These are phyloP conservation scores for Thera obeliscata DNA, from an alignment of 2,888 invertebrate genomes.

Conservation along the genomic window DNA sequence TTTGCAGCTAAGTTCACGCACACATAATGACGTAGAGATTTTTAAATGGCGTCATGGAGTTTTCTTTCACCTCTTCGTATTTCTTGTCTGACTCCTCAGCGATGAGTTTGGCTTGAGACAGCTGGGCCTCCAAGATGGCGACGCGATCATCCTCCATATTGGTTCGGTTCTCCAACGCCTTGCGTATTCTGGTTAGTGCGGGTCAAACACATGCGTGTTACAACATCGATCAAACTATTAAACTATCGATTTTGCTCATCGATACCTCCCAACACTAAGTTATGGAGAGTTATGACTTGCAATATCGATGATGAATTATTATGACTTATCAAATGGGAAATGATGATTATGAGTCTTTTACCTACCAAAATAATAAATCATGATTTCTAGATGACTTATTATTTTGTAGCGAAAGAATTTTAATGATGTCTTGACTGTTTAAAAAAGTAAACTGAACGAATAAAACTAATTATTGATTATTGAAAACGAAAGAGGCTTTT, in stretches of 20 bases:
- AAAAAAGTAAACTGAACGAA: constrained; percentile 32
- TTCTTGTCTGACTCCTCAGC: constrained; percentile 99
- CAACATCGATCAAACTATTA: constrained; percentile 65
- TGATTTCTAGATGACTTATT: constrained; percentile 26
- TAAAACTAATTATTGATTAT: constrained; percentile 23
- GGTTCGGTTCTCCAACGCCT: constrained; percentile 99
- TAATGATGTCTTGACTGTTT: constrained; percentile 25
- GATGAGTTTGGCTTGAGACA: constrained; percentile 99
- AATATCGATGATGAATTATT: constrained; percentile 42
- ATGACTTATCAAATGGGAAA: constrained; percentile 40
- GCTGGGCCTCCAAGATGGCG: constrained; percentile 97
- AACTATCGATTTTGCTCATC: constrained; percentile 43
- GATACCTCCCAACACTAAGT: constrained; percentile 30
- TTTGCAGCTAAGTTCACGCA: constrained; percentile 10
- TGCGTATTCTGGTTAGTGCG: constrained; percentile 93
- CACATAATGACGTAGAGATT: constrained; percentile 10
- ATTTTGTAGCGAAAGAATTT: constrained; percentile 31
- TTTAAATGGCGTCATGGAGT: constrained; percentile 49
- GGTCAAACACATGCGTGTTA: constrained; percentile 84
- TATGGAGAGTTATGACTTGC: constrained; percentile 41
- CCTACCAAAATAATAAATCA: constrained; percentile 42
- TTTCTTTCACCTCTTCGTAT: constrained; percentile 98
- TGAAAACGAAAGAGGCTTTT: constrained; percentile 30
- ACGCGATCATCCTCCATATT: constrained; percentile 99
- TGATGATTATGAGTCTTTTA: constrained; percentile 35